phyloP scores from a whole-genome alignment of 2,113 vertebrate genomes.

The Mobula hypostoma region DNA sequence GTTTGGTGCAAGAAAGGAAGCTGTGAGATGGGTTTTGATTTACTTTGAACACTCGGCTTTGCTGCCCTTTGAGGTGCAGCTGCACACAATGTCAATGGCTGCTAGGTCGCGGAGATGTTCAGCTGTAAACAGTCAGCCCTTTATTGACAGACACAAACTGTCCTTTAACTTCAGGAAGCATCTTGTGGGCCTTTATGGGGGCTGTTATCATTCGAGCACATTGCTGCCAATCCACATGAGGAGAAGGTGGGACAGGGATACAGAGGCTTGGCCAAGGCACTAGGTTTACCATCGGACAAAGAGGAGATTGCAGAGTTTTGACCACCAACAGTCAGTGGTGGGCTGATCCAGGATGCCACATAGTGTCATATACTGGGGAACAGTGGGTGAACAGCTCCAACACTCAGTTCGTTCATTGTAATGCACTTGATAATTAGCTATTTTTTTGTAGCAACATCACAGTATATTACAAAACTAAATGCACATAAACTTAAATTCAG shows the following conservation, averaged over 20 bases:
- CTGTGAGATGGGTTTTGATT: neutral
- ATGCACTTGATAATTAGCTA: too few relatives aligned
- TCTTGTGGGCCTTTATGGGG: neutral
- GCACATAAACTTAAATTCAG: too few relatives aligned
- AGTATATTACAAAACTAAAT: too few relatives aligned
- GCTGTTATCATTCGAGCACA: constrained; percentile 42
- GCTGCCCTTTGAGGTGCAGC: neutral
- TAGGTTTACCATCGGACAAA: constrained; percentile 28
- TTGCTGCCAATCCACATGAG: constrained; percentile 52
- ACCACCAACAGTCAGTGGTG: too few relatives aligned
- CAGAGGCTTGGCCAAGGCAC: constrained; percentile 41
- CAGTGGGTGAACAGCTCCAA: too few relatives aligned
- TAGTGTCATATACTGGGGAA: too few relatives aligned
- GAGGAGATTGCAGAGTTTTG: neutral
- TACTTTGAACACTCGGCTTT: neutral
- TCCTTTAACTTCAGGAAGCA: neutral
- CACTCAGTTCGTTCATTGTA: too few relatives aligned
- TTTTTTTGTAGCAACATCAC: too few relatives aligned
- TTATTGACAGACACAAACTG: neutral
- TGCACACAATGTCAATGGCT: neutral
- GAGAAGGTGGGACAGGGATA: neutral
- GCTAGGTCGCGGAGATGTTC: neutral
- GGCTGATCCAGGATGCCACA: too few relatives aligned
- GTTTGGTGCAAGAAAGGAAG: neutral
- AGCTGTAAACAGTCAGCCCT: neutral